Evolutionary conservation across 1,140 invertebrate species (phyloP), one percentile per base, ranked within the genome.

Genomic region (Drosophila gunungcola): DNA sequence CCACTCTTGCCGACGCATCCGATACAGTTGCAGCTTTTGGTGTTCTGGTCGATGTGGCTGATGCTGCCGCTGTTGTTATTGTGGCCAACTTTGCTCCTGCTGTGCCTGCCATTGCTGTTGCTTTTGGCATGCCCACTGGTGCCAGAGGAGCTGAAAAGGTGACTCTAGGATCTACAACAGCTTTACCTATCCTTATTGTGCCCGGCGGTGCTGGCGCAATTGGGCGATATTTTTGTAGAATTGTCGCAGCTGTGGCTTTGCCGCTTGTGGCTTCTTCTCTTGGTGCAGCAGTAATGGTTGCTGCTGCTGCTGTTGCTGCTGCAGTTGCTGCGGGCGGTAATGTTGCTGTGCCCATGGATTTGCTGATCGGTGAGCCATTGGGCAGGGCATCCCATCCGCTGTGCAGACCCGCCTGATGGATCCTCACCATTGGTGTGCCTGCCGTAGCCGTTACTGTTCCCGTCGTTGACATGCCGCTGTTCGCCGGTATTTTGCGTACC

Each of bases 361-460:
- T 38, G 21, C 16, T 21, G 4, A 9, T 5, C 27, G 43, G 3
- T 25, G 10, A 0, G 11, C 43, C n/a, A 10, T 29, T 48, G 25
- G 5, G 27, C 1, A 6, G 4, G 7, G 9, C 42, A 16, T 56
- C 53, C 52, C 62, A 48, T 7, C 42, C 53, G 12, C 53, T 56
- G 12, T 21, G 12, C 7, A 56, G 2, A 4, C 25, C 62, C 3
- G 41, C 16, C 29, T 57, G 53, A 39, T 48, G 43, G 6, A 65
- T 55, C 21, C 34, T 13, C 0, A 65, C 53, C 25, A 65, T n/a
- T 1, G 43, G 21, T 11, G 41, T 12, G 2, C 10, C 43, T 2
- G 61, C 12, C 12, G 34, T 11, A 21, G 16, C 16, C 16, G 16
- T 21, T 21, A 21, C 16, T 21, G n/a, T n/a, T n/a, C n/a, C 12